phyloP scores from a whole-genome alignment of 1,140 invertebrate species.

The Drosophila cardini region DNA sequence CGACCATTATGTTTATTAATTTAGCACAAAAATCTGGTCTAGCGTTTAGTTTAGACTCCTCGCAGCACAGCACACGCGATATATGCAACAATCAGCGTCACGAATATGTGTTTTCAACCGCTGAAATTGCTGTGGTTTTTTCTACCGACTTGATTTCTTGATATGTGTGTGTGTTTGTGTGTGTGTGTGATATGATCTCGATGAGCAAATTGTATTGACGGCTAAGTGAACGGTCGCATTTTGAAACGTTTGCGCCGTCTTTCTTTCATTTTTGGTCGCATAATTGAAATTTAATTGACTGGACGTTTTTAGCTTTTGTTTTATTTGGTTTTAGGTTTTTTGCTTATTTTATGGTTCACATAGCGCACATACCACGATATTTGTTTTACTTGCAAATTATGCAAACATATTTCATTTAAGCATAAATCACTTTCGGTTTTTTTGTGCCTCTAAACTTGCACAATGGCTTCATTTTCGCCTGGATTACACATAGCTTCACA shows the following conservation, averaged over 20 bases:
- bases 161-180: constrained; percentile 40
- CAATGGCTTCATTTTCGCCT: constrained; percentile 70
- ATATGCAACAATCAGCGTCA: constrained; percentile 51
- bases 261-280: constrained; percentile 73
- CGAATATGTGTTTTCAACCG: constrained; percentile 23
- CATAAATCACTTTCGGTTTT: constrained; percentile 80
- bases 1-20: constrained; percentile 48
- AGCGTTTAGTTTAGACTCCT: constrained; percentile 24
- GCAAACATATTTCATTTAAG: constrained; percentile 71
- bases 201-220: constrained; percentile 7
- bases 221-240: constrained; percentile 63
- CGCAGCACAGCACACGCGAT: constrained; percentile 44
- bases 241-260: constrained; percentile 79
- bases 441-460: constrained; percentile 70
- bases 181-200: constrained; percentile 40
- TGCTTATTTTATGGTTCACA: background rate
- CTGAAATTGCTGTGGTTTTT: too few relatives aligned
- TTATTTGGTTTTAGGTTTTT: too few relatives aligned
- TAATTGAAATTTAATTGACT: constrained; percentile 82
- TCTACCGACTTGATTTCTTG: background rate
- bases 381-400: constrained; percentile 52
- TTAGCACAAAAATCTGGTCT: constrained; percentile 43
- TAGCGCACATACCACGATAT: constrained; percentile 12
- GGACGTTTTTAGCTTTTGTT: constrained; percentile 25
- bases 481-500: constrained; percentile 23